These are phyloP conservation scores for Sebastiscus albofasciatus DNA, from an alignment of 2,797 vertebrate species.

Conservation along the genomic window DNA sequence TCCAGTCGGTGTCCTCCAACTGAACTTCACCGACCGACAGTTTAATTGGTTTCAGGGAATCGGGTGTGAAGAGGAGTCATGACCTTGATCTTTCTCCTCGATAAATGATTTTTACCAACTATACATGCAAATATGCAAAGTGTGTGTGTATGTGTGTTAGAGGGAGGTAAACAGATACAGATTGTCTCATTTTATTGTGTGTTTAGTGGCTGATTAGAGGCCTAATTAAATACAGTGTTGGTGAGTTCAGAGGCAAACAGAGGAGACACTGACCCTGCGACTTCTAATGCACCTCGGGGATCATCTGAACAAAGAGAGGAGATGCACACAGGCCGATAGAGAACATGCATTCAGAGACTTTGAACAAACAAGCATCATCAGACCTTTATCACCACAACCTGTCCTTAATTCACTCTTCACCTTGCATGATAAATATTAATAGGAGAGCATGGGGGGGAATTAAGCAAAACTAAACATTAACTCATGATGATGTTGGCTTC, in stretches of 20 bases:
- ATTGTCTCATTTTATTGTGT: constrained; percentile 82
- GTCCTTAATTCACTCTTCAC: constrained; percentile 71
- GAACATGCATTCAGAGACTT: constrained; percentile 72
- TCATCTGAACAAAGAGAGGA: constrained; percentile 75
- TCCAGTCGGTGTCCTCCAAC: constrained; percentile 78
- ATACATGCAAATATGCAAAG: constrained; percentile 81
- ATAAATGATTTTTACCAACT: constrained; percentile 74
- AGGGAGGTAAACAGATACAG: constrained; percentile 80
- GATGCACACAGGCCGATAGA: constrained; percentile 67
- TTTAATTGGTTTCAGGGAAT: constrained; percentile 87
- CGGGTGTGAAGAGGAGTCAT: constrained; percentile 81
- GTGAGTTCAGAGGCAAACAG: constrained; percentile 78
- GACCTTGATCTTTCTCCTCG: constrained; percentile 84
- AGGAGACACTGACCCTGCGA: constrained; percentile 80
- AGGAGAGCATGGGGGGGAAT: constrained; percentile 36
- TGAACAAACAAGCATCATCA: constrained; percentile 78
- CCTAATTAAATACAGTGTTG: constrained; percentile 83
- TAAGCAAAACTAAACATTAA: constrained; percentile 51
- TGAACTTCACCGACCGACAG: constrained; percentile 81
- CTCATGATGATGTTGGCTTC: constrained; percentile 29
- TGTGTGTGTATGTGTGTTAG: constrained; percentile 56
- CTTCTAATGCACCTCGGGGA: constrained; percentile 70
- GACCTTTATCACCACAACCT: constrained; percentile 69
- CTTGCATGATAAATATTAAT: constrained; percentile 64
- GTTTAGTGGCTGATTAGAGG: constrained; percentile 84